These are phyloP conservation scores for Varanus salvator DNA, from an alignment of 2,113 vertebrate species.

Conservation along the genomic window DNA sequence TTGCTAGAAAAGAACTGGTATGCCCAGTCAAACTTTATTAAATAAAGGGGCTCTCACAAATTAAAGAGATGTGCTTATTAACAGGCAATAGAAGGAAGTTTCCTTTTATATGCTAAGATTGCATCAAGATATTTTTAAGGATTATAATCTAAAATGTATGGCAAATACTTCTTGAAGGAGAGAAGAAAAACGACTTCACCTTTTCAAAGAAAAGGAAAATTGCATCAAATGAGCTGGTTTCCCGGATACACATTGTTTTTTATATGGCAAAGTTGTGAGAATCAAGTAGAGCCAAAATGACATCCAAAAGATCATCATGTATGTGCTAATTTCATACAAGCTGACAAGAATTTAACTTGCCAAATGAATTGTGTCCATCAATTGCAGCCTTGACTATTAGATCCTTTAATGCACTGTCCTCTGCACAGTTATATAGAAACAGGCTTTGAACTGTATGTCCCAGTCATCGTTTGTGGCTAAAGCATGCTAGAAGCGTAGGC, in stretches of 20 bases:
- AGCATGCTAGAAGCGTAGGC: no score
- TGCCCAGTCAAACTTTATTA: constrained; percentile 11
- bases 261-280: not conserved
- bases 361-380: not conserved
- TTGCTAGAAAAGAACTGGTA: constrained; percentile 18
- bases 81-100: not conserved
- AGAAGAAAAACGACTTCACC: not conserved
- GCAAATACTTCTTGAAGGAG: not conserved
- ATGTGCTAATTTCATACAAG: not conserved
- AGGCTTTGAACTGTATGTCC: no score
- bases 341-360: not conserved
- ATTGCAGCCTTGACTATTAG: not conserved
- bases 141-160: not conserved
- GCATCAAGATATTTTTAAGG: constrained; percentile 2
- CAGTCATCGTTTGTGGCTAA: no score
- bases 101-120: constrained; percentile 14
- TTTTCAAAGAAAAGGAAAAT: not conserved
- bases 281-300: not conserved
- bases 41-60: constrained; percentile 1
- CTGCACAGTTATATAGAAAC: no score
- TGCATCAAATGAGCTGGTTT: not conserved
- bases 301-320: not conserved
- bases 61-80: constrained; percentile 1
- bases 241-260: not conserved
- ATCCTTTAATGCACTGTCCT: not conserved